phyloP scores from a whole-genome alignment of 2,888 invertebrate genomes.

The Hypsopygia costalis region DNA sequence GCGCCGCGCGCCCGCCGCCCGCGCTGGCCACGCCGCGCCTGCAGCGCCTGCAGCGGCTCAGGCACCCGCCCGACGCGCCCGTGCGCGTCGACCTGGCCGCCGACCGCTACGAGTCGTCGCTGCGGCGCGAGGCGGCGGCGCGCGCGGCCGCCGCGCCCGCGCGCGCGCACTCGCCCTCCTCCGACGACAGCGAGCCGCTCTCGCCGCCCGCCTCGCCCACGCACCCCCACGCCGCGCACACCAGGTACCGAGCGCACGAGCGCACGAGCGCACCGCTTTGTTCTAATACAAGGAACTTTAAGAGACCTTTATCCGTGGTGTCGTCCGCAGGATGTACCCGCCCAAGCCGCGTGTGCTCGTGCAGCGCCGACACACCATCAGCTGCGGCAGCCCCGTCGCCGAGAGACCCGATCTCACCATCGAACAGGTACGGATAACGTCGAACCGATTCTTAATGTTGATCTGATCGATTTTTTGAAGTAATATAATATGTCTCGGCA shows the following conservation, averaged over 20 bases:
- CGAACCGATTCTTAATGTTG: constrained; percentile 10
- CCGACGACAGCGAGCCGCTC: constrained; percentile 57
- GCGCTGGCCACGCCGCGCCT: constrained; percentile 35
- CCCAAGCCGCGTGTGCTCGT: constrained; percentile 84
- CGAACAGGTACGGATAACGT: constrained; percentile 86
- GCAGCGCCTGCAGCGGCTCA: constrained; percentile 30
- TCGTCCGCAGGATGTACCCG: constrained; percentile 81
- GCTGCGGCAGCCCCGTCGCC: constrained; percentile 87
- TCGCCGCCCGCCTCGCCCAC: constrained; percentile 68
- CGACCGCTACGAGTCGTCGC: constrained; percentile 14
- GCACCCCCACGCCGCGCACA: constrained; percentile 37
- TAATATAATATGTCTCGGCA: constrained; percentile 46
- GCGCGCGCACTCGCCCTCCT: constrained; percentile 19
- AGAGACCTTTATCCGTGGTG: neutral
- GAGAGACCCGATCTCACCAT: constrained; percentile 83
- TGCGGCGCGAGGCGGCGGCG: constrained; percentile 14
- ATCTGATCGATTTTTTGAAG: too few relatives aligned
- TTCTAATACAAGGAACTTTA: too few relatives aligned
- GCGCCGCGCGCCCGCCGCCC: constrained; percentile 24
- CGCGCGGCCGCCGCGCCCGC: constrained; percentile 11
- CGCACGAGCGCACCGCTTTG: too few relatives aligned
- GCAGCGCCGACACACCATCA: constrained; percentile 90
- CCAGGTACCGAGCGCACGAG: constrained; percentile 29
- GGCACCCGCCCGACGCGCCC: constrained; percentile 24
- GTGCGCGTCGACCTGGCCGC: constrained; percentile 22